phyloP scores from a whole-genome alignment of 2,888 invertebrate species.

The Cabera pusaria region DNA sequence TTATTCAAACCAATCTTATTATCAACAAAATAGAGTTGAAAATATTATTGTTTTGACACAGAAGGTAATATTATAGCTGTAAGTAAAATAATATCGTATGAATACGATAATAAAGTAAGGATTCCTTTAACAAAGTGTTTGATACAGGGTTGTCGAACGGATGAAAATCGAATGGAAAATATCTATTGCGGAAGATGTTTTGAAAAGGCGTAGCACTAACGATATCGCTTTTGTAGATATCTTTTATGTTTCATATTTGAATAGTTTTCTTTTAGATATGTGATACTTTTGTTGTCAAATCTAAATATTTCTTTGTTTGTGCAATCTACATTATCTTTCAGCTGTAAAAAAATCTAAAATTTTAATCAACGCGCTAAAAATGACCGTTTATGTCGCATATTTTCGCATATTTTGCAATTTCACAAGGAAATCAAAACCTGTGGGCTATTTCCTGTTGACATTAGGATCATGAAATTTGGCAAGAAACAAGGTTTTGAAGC shows the following conservation, averaged over 20 bases:
- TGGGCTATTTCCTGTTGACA: no score
- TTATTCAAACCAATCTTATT: neutral
- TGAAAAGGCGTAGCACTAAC: constrained; percentile 2
- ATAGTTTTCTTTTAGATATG: constrained; percentile 14
- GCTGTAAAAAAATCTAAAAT: constrained; percentile 6
- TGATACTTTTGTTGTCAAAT: constrained; percentile 1
- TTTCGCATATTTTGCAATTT: no score
- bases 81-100: no score
- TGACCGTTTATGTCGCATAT: no score
- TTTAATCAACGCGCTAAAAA: no score
- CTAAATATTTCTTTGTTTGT: neutral
- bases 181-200: constrained; percentile 5
- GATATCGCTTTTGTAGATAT: constrained; percentile 11
- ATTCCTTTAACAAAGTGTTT: no score
- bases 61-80: no score
- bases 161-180: constrained; percentile 3
- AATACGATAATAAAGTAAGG: no score
- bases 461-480: no score
- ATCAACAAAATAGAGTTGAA: neutral
- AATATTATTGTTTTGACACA: neutral
- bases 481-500: no score
- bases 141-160: constrained; percentile 11
- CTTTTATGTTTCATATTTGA: constrained; percentile 12
- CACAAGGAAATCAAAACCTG: no score
- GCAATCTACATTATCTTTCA: no score